Evolutionary conservation across 92 coral and sea anemone species (phyloP).

Genomic region (Umimayanthus kanabou): DNA sequence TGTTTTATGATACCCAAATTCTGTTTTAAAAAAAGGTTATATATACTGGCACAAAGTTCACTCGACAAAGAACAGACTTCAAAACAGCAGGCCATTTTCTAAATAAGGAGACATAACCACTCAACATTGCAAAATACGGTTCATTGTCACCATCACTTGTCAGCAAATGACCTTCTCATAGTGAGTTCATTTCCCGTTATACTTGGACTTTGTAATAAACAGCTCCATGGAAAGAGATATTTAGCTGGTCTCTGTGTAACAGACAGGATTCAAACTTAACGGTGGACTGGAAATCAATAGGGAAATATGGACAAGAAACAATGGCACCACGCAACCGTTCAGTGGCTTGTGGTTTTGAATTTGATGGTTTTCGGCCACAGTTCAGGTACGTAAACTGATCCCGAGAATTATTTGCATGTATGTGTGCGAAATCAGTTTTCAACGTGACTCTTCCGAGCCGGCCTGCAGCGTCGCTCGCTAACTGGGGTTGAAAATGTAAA

Average conservation of each 20-base stretch:
- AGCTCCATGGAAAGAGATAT: neutral
- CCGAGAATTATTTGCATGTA: neutral
- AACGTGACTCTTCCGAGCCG: neutral
- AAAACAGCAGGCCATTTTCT: neutral
- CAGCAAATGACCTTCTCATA: neutral
- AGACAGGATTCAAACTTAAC: neutral
- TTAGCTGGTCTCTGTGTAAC: constrained; percentile 10
- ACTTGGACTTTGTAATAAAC: constrained; percentile 26
- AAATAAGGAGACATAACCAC: constrained; percentile 18
- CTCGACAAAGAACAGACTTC: neutral
- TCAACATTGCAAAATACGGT: constrained; percentile 20
- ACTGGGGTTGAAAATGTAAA: too few relatives aligned
- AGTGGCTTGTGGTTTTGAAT: constrained; percentile 1
- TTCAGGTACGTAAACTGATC: constrained; percentile 21
- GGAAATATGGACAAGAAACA: constrained; percentile 14
- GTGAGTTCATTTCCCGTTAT: constrained; percentile 23
- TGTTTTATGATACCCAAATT: neutral
- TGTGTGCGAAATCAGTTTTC: neutral
- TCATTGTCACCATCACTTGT: neutral
- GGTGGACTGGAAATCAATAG: neutral
- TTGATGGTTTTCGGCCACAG: neutral
- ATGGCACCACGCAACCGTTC: neutral
- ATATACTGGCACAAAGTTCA: neutral
- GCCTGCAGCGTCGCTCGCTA: neutral
- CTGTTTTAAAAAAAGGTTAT: neutral